A percentile compares a stretch with the other conserved stretches of the same genome.
These are phyloP conservation scores for Phyllostomus hastatus DNA, from an alignment of 2,113 vertebrate genomes.

Conservation along the genomic window DNA sequence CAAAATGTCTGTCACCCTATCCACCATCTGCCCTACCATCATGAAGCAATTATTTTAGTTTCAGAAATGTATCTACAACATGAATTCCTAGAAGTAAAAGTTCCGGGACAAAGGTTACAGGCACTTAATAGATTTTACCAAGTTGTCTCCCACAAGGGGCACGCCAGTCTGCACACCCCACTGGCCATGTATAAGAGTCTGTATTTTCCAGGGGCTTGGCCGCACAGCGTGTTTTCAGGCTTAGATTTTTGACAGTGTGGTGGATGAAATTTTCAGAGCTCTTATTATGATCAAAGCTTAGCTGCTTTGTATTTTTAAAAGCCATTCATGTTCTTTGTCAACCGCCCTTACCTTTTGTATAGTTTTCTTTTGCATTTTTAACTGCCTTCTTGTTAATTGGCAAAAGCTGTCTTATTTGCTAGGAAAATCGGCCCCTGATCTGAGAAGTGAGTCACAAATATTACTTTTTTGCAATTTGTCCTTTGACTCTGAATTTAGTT, in stretches of 20 bases:
- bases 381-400: not conserved
- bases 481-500: constrained; percentile 8
- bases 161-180: not conserved
- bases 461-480: not conserved
- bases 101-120: not conserved
- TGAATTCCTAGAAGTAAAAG: not conserved
- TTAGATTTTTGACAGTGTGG: not conserved
- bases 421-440: not conserved
- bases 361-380: not conserved
- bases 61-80: not conserved
- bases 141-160: not conserved
- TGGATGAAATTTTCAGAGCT: not conserved
- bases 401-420: not conserved
- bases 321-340: not conserved
- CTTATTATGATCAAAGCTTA: not conserved
- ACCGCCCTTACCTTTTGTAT: not conserved
- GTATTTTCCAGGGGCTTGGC: not conserved
- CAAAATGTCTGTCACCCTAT: not conserved
- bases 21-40: not conserved
- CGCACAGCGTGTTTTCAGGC: not conserved
- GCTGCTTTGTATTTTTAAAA: not conserved
- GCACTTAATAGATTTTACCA: not conserved
- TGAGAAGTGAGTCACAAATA: not conserved
- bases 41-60: not conserved
- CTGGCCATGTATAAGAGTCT: not conserved